Evolutionary conservation across 1,140 invertebrate species (phyloP).

Genomic region (Hycleus cichorii): DNA sequence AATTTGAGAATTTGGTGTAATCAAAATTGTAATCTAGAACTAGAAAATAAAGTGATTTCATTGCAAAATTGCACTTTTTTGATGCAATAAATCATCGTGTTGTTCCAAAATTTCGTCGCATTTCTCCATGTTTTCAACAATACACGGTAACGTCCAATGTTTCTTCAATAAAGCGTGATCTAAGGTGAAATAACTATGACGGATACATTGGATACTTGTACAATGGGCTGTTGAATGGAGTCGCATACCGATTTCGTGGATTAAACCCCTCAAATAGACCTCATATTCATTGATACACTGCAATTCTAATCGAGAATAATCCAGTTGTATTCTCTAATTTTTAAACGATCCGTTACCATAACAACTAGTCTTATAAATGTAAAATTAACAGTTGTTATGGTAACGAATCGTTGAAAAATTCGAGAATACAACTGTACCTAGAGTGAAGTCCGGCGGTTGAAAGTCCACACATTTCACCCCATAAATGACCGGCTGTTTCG

Average conservation of each 20-base stretch:
- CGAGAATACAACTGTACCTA: slow-evolving; percentile 50
- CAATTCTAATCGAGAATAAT: slow-evolving; percentile 53
- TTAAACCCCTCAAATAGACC: slow-evolving; percentile 61
- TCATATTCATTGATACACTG: slow-evolving; percentile 78
- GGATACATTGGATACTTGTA: slow-evolving; percentile 67
- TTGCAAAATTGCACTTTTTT: slow-evolving; percentile 13
- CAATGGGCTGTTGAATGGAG: slow-evolving; percentile 74
- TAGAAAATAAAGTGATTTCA: background rate
- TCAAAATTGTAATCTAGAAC: too few relatives aligned
- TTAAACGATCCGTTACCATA: too few relatives aligned
- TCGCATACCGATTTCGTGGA: slow-evolving; percentile 73
- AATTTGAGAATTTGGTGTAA: too few relatives aligned
- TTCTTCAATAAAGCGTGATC: slow-evolving; percentile 70
- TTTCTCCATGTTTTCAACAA: slow-evolving; percentile 6
- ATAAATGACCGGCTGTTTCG: slow-evolving; percentile 72
- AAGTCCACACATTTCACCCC: slow-evolving; percentile 79
- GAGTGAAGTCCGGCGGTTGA: slow-evolving; percentile 72
- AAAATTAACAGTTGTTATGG: too few relatives aligned
- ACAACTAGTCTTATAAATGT: too few relatives aligned
- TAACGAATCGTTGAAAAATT: too few relatives aligned
- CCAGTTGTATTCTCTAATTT: too few relatives aligned
- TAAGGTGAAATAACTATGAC: slow-evolving; percentile 74
- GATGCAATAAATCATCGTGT: slow-evolving; percentile 9
- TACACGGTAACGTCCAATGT: slow-evolving; percentile 54
- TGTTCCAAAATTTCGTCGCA: slow-evolving; percentile 7